Conservation (phyloP, 2,888 invertebrate genomes). For the Eristalinus aeneus region DNA sequence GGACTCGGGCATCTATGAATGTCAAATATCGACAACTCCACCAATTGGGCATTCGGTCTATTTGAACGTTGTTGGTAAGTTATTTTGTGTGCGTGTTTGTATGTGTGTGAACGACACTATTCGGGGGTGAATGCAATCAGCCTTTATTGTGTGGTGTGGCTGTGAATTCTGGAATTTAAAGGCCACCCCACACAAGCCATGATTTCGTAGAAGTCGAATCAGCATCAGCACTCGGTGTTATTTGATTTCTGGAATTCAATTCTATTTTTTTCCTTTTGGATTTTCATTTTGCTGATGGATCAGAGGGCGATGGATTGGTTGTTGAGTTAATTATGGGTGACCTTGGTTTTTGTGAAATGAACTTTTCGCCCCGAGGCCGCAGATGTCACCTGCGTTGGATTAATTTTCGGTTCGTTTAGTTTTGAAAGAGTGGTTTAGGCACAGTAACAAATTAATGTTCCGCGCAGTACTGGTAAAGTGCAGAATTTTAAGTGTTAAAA, state of each 20-base stretch:
- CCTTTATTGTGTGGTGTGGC: slow-evolving; percentile 2
- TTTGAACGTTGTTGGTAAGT: slow-evolving; percentile 92
- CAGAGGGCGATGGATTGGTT: background rate
- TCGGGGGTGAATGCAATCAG: slow-evolving; percentile 30
- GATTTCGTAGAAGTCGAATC: background rate
- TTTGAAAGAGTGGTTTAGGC: no score
- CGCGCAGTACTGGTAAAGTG: no score
- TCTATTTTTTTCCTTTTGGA: background rate
- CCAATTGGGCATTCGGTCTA: slow-evolving; percentile 91
- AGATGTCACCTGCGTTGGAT: background rate
- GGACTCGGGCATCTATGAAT: slow-evolving; percentile 92
- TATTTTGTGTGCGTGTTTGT: background rate
- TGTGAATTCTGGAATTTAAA: background rate
- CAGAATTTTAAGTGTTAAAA: no score
- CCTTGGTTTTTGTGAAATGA: background rate
- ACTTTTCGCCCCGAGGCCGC: background rate
- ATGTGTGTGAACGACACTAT: background rate
- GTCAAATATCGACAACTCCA: slow-evolving; percentile 95
- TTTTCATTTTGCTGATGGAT: background rate
- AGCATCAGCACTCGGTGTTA: slow-evolving; percentile 9
- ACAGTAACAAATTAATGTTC: no score
- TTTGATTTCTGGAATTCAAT: slow-evolving; percentile 25
- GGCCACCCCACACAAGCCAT: background rate
- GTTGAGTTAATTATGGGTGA: background rate
- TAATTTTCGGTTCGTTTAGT: no score